Percentiles rank a stretch among this genome's conserved stretches.
Conservation (phyloP, 1,140 invertebrate species). For the Drosophila teissieri region DNA sequence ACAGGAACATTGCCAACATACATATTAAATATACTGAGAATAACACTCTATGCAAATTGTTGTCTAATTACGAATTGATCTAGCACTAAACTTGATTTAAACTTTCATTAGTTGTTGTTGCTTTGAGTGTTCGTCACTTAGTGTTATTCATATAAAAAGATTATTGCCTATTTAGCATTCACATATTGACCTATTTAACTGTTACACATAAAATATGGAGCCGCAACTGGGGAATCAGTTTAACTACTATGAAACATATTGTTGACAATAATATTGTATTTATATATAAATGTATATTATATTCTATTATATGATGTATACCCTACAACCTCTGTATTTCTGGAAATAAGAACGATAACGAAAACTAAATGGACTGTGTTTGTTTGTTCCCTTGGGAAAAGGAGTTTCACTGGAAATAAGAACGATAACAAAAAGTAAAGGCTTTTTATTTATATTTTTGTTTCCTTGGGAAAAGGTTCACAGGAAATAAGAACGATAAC, state of each 20-base stretch:
- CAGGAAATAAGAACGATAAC: slow-evolving; percentile 28
- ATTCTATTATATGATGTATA: slow-evolving; percentile 53
- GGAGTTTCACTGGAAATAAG: slow-evolving; percentile 10
- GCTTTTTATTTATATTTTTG: too few relatives aligned
- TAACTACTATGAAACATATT: slow-evolving; percentile 72
- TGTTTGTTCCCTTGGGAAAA: background rate
- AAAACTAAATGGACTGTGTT: background rate
- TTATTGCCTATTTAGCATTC: slow-evolving; percentile 54
- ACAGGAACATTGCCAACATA: slow-evolving; percentile 69
- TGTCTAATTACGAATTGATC: slow-evolving; percentile 54
- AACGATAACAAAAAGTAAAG: background rate
- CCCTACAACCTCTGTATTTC: slow-evolving; percentile 43
- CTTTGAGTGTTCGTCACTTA: slow-evolving; percentile 63
- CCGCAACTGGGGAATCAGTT: slow-evolving; percentile 52
- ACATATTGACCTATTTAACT: slow-evolving; percentile 61
- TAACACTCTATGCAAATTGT: slow-evolving; percentile 41
- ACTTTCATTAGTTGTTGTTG: slow-evolving; percentile 64
- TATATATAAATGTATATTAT: slow-evolving; percentile 74
- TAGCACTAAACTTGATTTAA: slow-evolving; percentile 57
- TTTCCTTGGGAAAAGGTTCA: slow-evolving; percentile 3
- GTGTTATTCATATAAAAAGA: slow-evolving; percentile 48
- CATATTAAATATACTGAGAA: slow-evolving; percentile 49
- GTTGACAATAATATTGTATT: slow-evolving; percentile 83
- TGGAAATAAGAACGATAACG: slow-evolving; percentile 31
- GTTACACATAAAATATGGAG: slow-evolving; percentile 64